These are phyloP conservation scores for Aspiorhynchus laticeps DNA, from an alignment of 2,113 vertebrate genomes.

Conservation along the genomic window DNA sequence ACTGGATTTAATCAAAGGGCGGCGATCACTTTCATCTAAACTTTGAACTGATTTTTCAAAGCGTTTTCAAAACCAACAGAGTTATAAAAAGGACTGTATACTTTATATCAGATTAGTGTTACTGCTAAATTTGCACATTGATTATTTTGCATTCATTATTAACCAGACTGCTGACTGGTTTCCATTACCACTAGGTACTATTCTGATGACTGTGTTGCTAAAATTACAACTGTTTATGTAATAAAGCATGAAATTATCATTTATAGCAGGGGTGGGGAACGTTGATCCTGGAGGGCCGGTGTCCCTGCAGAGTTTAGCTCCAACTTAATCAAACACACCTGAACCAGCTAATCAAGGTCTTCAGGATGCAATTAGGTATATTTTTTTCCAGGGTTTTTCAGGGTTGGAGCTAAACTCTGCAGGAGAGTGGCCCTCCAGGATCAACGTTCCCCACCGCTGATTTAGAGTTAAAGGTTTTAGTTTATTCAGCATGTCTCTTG, in stretches of 20 bases:
- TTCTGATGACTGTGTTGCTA: neutral
- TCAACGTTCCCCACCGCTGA: no score
- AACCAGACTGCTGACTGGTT: neutral
- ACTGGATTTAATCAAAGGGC: slow-evolving; percentile 46
- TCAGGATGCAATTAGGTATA: no score
- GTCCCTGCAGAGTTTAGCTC: no score
- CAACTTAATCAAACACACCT: no score
- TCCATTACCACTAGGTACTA: neutral
- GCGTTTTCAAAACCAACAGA: slow-evolving; percentile 34
- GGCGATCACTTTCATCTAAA: slow-evolving; percentile 53
- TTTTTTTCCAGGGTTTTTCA: no score
- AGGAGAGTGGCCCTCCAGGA: no score
- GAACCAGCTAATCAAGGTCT: no score
- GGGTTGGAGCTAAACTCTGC: no score
- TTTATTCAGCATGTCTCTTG: neutral
- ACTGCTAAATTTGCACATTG: neutral
- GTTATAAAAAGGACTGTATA: slow-evolving; percentile 8
- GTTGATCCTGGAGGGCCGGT: no score
- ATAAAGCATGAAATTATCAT: neutral
- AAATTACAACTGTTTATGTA: neutral
- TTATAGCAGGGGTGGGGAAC: no score
- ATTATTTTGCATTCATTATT: neutral
- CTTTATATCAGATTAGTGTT: neutral
- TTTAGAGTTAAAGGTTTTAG: neutral
- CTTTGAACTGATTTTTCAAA: slow-evolving; percentile 59